A percentile compares a stretch with the other conserved stretches of the same genome.
Conservation (phyloP, 2,888 invertebrate genomes). For the Pyrochroa serraticornis region DNA sequence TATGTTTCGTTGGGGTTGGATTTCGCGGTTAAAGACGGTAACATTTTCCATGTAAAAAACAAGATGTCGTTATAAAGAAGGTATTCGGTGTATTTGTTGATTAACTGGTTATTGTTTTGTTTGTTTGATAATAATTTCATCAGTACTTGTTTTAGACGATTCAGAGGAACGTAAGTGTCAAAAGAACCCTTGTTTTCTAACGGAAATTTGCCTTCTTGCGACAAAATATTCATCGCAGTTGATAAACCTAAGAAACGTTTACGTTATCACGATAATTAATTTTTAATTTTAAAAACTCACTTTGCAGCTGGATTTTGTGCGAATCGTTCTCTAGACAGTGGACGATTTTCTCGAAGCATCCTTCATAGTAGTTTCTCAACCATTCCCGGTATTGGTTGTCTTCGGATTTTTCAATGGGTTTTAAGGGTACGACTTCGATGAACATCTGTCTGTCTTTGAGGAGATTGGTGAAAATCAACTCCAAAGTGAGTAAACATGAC, state of each 20-base stretch:
- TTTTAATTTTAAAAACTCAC: constrained; percentile 40
- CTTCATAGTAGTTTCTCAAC: constrained; percentile 73
- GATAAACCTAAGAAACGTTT: constrained; percentile 62
- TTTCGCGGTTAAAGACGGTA: constrained; percentile 65
- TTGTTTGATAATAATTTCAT: constrained; percentile 68
- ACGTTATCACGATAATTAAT: constrained; percentile 47
- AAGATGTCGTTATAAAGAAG: constrained; percentile 76
- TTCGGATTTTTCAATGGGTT: constrained; percentile 63
- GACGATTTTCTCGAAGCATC: constrained; percentile 66
- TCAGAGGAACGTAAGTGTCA: constrained; percentile 68
- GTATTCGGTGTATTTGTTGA: constrained; percentile 77
- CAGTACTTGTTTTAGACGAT: constrained; percentile 71
- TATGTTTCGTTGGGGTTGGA: constrained; percentile 58
- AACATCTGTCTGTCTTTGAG: constrained; percentile 71
- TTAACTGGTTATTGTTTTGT: constrained; percentile 65
- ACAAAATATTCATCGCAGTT: constrained; percentile 75
- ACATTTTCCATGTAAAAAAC: constrained; percentile 70
- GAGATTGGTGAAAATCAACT: constrained; percentile 73
- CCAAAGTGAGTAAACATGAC: constrained; percentile 70
- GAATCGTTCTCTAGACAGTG: constrained; percentile 60
- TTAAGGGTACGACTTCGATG: constrained; percentile 65
- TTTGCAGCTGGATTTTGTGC: constrained; percentile 53
- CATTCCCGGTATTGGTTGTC: constrained; percentile 71
- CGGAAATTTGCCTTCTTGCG: constrained; percentile 74
- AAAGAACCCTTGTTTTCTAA: constrained; percentile 61